Base-by-base conservation (phyloP, 2,888 invertebrate species). In the Thymelicus sylvestris region DNA sequence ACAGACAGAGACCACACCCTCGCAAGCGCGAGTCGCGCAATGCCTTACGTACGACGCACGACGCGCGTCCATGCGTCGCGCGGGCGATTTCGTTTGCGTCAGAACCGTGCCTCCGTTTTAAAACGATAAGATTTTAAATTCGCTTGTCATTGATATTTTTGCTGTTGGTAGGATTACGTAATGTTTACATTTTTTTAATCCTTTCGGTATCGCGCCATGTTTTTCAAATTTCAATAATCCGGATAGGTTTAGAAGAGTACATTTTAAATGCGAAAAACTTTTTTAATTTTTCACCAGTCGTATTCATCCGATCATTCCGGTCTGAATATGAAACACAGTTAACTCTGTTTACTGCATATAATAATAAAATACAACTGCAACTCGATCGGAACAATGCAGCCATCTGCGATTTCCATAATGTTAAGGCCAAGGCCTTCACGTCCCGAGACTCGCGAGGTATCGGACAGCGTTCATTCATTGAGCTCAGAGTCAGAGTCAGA, bases 401-500 rank as follows among this genome's bases (percentile, higher is more conserved):
- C 62, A 66, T 66, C 67, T 68, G 57, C 68, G 50, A 88, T 89
- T 89, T 87, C 77, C 86, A 90, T 90, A 87, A 85, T 83, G 85
- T 84, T 91, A 90, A 88, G 90, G 91, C 85, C 90, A 89, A 89
- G 90, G 91, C 79, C 80, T 68, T 38, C 57, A 50, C 47, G 64
- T 31, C 31, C 50, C 7, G 4, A 10, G 41, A 50, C n/a, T 24
- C 5, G 38, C 31, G n/a, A 48, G 55, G 38, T 24, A 63, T 63
- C n/a, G 39, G 6, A 59, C 48, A 64, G 64, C 41, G 41, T 50
- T 64, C 47, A 69, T 76, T 74, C 75, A 74, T 74, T 66, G 55
- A 61, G 60, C 60, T 38, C 60, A 19, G 19, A 19, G 31, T 31
- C 31, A 31, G 31, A 31, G 31, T 31, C 31, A 31, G 60, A 57